Evolutionary conservation across 2,888 invertebrate species (phyloP), one percentile per base, ranked within the genome.

Genomic region (Drosophila recens): DNA sequence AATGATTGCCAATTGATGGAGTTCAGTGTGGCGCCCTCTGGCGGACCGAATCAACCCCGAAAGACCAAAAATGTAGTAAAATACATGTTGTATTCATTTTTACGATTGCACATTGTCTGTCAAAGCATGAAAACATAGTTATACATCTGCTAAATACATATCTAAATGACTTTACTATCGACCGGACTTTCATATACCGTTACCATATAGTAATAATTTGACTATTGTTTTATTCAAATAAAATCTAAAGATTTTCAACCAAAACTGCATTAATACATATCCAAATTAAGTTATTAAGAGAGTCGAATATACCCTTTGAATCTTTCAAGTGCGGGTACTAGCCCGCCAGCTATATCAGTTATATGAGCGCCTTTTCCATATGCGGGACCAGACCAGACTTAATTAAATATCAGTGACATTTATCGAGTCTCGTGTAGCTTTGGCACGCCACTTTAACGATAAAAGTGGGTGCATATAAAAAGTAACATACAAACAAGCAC

Each of bases 371-470:
- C 49, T 40, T 66, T n/a, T 42, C 17, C 34, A 36, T 20, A 49
- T 71, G 68, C 63, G 45, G 27, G 68, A 64, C 87, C 80, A 72
- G 82, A 72, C 89, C 80, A 73, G 80, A 77, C 90, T 89, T 86
- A 86, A 86, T 86, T 86, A 86, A 86, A 87, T 86, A 89, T 87
- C 88, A 80, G 88, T 76, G 86, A 86, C 88, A 86, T 86, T 86
- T 86, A 86, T 86, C 88, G 90, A 67, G 79, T 79, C 86, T 87
- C 82, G 82, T 85, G 90, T 76, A 75, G 80, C 82, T 82, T 63
- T 72, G 82, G 85, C 82, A 89, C 75, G 79, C 82, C 86, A 87
- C 74, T 87, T 89, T 75, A 75, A 67, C 73, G 86, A 86, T 86
- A 86, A 80, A 75, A 77, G 72, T 76, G 81, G 81, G 75, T 72